phyloP scores from a whole-genome alignment of 2,797 vertebrate genomes.

The Hyperoplus lanceolatus region DNA sequence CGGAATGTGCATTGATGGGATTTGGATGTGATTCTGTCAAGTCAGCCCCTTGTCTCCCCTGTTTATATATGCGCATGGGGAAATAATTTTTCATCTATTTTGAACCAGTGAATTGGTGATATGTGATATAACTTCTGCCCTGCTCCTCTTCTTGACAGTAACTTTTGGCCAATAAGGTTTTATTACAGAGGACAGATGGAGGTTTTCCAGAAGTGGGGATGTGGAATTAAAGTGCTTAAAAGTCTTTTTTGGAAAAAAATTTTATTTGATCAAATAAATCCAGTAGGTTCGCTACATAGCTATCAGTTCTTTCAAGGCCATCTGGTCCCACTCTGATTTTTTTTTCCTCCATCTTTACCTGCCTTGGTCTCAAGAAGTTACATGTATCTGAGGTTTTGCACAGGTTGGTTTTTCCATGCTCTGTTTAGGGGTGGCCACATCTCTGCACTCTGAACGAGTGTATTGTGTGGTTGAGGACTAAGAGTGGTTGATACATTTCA shows the following conservation, averaged over 20 bases:
- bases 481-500: constrained; percentile 65
- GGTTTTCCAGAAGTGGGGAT: constrained; percentile 65
- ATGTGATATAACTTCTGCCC: constrained; percentile 51
- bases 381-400: constrained; percentile 35
- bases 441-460: constrained; percentile 40
- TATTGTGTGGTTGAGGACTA: constrained; percentile 40
- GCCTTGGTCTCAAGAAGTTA: constrained; percentile 54
- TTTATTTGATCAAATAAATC: constrained; percentile 77
- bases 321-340: constrained; percentile 72
- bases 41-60: too few relatives aligned
- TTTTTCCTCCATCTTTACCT: constrained; percentile 62
- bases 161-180: constrained; percentile 57
- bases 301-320: constrained; percentile 78
- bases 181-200: constrained; percentile 67
- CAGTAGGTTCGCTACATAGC: constrained; percentile 57
- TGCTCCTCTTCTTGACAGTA: constrained; percentile 27
- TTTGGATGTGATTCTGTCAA: background rate
- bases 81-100: background rate
- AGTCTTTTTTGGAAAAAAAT: constrained; percentile 64
- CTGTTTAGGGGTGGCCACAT: constrained; percentile 50
- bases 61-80: background rate
- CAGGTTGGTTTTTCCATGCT: constrained; percentile 48
- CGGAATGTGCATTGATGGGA: background rate
- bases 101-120: background rate
- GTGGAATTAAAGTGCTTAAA: constrained; percentile 72